phyloP scores from a whole-genome alignment of 2,113 vertebrate species.

The Tachysurus fulvidraco region DNA sequence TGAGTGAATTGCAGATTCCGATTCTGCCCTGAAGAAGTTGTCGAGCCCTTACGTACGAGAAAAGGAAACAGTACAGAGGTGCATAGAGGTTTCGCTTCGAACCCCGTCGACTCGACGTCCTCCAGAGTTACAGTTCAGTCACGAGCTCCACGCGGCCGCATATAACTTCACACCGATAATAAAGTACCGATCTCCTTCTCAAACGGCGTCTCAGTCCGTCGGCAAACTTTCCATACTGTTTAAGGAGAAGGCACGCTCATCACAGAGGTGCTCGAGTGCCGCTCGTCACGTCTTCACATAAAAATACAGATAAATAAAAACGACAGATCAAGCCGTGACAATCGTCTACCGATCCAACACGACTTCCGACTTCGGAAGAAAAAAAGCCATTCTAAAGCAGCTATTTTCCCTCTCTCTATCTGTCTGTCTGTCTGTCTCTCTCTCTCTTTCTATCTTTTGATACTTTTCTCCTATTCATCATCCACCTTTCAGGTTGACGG shows the following conservation, averaged over 20 bases:
- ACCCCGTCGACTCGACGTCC: slow-evolving; percentile 18
- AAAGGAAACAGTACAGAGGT: slow-evolving; percentile 38
- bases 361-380: slow-evolving; percentile 10
- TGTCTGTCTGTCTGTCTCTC: not conserved
- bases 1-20: slow-evolving; percentile 12
- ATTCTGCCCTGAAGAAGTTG: slow-evolving; percentile 44
- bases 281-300: not conserved
- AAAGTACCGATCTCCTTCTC: slow-evolving; percentile 23
- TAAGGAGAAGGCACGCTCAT: not conserved
- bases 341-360: slow-evolving; percentile 10
- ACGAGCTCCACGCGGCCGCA: not conserved
- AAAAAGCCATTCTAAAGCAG: slow-evolving; percentile 44
- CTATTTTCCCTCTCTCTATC: slow-evolving; percentile 27
- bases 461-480: not conserved
- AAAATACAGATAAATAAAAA: not conserved
- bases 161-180: not conserved
- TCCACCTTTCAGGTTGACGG: slow-evolving; percentile 41
- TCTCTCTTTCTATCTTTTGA: not conserved
- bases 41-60: slow-evolving; percentile 51
- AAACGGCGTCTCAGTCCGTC: not conserved
- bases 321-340: too few relatives aligned
- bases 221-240: not conserved
- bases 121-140: slow-evolving; percentile 1
- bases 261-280: not conserved
- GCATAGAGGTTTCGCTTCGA: slow-evolving; percentile 29